Percentiles rank a stretch among this genome's conserved stretches.
Evolutionary conservation across 2,888 invertebrate species (phyloP).

Genomic region (Eupithecia abbreviata): DNA sequence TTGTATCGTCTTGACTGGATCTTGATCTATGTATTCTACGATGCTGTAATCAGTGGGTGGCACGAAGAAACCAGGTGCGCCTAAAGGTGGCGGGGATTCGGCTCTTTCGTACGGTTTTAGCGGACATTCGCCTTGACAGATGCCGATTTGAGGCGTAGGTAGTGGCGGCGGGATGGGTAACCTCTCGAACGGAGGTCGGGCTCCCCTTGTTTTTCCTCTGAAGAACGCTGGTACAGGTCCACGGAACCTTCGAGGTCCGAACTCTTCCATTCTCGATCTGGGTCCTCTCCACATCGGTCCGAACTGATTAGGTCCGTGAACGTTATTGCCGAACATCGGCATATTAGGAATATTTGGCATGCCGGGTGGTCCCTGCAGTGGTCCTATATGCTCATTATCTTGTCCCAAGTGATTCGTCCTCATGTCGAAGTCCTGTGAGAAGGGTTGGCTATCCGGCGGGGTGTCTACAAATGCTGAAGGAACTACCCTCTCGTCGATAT

Average conservation of each 20-base stretch:
- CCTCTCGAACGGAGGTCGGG: slow-evolving; percentile 60
- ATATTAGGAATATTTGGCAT: slow-evolving; percentile 46
- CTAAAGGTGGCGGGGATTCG: slow-evolving; percentile 69
- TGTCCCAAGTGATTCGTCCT: slow-evolving; percentile 48
- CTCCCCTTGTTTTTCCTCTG: slow-evolving; percentile 64
- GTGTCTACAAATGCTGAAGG: slow-evolving; percentile 65
- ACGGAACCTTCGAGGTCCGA: slow-evolving; percentile 66
- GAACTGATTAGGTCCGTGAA: slow-evolving; percentile 45
- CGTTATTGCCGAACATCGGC: slow-evolving; percentile 28
- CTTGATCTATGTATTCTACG: slow-evolving; percentile 79
- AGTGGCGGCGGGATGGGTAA: slow-evolving; percentile 57
- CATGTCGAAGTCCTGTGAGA: slow-evolving; percentile 73
- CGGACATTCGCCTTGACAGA: slow-evolving; percentile 69
- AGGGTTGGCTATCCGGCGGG: slow-evolving; percentile 63
- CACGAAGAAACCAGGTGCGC: slow-evolving; percentile 66
- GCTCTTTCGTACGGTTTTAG: slow-evolving; percentile 66
- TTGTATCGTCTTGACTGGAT: slow-evolving; percentile 90
- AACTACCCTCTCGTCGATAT: slow-evolving; percentile 80
- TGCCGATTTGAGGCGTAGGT: slow-evolving; percentile 70
- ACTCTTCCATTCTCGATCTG: slow-evolving; percentile 68
- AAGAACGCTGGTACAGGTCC: slow-evolving; percentile 65
- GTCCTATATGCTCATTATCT: not conserved
- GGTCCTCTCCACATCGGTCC: slow-evolving; percentile 68
- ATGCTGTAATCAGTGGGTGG: slow-evolving; percentile 71
- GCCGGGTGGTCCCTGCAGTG: not conserved